These are phyloP conservation scores for Aurelia aurita complex sp. Pacific DNA, from an alignment of 30 jellyfish, hydroid and myxozoan genomes.

Conservation along the genomic window DNA sequence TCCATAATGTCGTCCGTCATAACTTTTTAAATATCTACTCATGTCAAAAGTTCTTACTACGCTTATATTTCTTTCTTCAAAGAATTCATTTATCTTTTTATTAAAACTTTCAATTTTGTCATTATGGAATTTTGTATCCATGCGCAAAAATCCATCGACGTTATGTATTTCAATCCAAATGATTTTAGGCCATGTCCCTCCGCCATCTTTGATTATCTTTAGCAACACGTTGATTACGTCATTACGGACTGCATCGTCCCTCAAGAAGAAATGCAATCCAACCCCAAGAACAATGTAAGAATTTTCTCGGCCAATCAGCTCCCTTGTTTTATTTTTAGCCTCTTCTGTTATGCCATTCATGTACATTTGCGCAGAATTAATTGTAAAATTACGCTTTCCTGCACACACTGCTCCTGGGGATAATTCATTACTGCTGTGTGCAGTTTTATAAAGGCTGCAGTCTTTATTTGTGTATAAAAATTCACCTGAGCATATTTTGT, in stretches of 20 bases:
- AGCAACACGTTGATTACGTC: conserved; percentile 43
- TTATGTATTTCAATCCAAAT: conserved; percentile 90
- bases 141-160: conserved; percentile 80
- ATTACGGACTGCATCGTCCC: conserved; percentile 19
- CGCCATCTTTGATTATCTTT: conserved; percentile 42
- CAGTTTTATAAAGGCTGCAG: conserved; percentile 81
- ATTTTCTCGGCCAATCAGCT: conserved; percentile 46
- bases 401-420: conserved; percentile 49
- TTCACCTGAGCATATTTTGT: conserved; percentile 80
- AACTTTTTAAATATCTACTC: conserved; percentile 70
- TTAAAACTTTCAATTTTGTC: conserved; percentile 55
- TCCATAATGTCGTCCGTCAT: conserved; percentile 96
- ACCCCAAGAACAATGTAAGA: conserved; percentile 83
- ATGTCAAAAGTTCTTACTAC: conserved; percentile 72
- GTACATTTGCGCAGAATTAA: conserved; percentile 70
- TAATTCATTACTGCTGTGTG: conserved; percentile 56
- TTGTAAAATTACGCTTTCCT: conserved; percentile 40
- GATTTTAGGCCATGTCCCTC: conserved; percentile 85
- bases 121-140: conserved; percentile 68
- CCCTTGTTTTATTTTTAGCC: conserved; percentile 31
- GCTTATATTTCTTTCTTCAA: conserved; percentile 44
- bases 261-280: conserved; percentile 87
- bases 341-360: conserved; percentile 42
- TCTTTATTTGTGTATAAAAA: conserved; percentile 55
- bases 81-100: conserved; percentile 33